phyloP scores from a whole-genome alignment of 2,797 vertebrate species.

The Tachyglossus aculeatus region DNA sequence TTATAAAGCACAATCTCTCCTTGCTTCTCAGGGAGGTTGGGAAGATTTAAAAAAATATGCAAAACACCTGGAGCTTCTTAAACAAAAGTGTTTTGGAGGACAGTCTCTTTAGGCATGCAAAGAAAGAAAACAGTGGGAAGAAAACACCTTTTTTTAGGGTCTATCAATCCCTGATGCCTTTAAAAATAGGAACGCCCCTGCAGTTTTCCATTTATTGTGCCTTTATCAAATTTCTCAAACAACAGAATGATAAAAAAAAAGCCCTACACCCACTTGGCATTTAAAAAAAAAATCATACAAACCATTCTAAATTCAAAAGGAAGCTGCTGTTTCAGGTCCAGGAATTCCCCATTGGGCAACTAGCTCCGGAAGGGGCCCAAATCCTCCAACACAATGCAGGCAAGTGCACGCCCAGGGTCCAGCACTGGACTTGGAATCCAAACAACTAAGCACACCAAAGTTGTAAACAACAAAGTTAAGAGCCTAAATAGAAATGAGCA shows the following conservation, averaged over 20 bases:
- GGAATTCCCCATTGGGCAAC: neutral
- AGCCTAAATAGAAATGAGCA: neutral
- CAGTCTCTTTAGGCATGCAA: neutral
- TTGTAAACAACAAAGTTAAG: neutral
- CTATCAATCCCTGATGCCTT: neutral
- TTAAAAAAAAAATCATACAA: conserved; percentile 1
- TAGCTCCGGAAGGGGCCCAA: neutral
- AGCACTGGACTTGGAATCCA: neutral
- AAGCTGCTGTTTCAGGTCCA: neutral
- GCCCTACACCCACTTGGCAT: neutral
- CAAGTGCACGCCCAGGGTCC: neutral
- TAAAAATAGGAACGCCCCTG: neutral
- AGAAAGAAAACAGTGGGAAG: neutral
- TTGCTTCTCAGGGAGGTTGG: too few species aligned
- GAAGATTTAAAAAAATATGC: too few species aligned
- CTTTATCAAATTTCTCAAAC: neutral
- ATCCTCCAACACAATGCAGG: neutral
- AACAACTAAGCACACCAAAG: neutral
- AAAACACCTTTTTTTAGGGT: too few species aligned
- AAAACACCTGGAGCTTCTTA: neutral
- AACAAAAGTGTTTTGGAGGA: neutral
- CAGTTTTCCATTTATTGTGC: neutral
- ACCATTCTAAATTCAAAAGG: neutral
- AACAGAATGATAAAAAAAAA: conserved; percentile 6
- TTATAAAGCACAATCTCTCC: too few species aligned